Conservation (phyloP, 2,113 vertebrate genomes). For the Tragelaphus buxtoni region DNA sequence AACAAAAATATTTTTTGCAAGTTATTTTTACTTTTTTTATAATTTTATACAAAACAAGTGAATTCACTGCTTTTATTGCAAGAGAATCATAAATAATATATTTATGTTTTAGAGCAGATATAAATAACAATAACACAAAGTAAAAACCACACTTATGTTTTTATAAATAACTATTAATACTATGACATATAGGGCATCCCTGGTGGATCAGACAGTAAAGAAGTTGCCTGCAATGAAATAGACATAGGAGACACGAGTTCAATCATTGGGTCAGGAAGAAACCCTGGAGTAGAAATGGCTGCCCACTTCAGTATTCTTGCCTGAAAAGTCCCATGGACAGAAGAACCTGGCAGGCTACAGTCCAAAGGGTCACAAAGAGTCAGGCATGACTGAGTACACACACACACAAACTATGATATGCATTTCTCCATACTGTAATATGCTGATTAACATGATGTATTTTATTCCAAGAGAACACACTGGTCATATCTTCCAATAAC, state of each 20-base stretch:
- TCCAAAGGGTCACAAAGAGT: background rate
- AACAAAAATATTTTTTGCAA: background rate
- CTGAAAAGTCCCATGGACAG: background rate
- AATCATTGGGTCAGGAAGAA: background rate
- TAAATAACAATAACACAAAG: background rate
- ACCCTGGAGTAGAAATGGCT: background rate
- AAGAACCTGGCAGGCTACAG: background rate
- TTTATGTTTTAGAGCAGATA: background rate
- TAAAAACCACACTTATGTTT: background rate
- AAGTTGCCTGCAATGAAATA: background rate
- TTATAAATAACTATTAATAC: background rate
- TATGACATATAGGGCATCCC: background rate
- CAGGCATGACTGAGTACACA: background rate
- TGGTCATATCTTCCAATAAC: background rate
- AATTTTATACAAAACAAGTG: background rate
- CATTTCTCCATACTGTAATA: background rate
- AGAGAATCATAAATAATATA: background rate
- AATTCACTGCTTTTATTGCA: background rate
- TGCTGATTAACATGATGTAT: background rate
- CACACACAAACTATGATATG: background rate
- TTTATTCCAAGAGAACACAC: background rate
- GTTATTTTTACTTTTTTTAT: background rate
- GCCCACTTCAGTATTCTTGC: background rate
- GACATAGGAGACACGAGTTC: rapidly evolving
- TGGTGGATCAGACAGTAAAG: background rate